These are phyloP conservation scores for Drosophila takahashii DNA, from an alignment of 1,140 invertebrate genomes.

Conservation along the genomic window DNA sequence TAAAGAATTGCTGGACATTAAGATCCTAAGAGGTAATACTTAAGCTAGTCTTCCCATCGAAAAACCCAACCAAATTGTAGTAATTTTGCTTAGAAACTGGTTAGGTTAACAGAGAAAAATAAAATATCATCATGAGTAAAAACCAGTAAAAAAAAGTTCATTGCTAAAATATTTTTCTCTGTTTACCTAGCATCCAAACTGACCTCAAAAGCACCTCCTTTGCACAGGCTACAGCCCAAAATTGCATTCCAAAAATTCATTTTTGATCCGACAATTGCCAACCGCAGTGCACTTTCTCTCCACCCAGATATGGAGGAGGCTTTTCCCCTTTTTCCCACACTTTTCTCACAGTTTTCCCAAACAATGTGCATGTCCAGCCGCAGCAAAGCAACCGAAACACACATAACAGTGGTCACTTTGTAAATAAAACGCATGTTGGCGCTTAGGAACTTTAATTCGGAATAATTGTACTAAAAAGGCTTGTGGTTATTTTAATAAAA, in stretches of 20 bases:
- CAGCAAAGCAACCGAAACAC: slow-evolving; percentile 22
- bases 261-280: slow-evolving; percentile 38
- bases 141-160: too few species aligned
- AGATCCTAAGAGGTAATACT: slow-evolving; percentile 84
- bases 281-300: slow-evolving; percentile 38
- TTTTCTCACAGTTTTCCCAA: slow-evolving; percentile 8
- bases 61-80: slow-evolving; percentile 1
- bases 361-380: slow-evolving; percentile 29
- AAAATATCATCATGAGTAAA: too few species aligned
- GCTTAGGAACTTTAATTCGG: neutral
- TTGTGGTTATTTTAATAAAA: neutral
- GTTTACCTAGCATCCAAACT: slow-evolving; percentile 11
- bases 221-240: neutral
- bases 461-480: neutral
- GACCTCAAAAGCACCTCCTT: slow-evolving; percentile 8
- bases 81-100: slow-evolving; percentile 41
- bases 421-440: slow-evolving; percentile 5
- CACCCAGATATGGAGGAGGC: slow-evolving; percentile 3
- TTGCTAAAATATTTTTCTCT: slow-evolving; percentile 10
- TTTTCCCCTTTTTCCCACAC: slow-evolving; percentile 1
- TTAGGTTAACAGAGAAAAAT: neutral
- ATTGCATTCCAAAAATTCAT: slow-evolving; percentile 38
- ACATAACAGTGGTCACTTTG: slow-evolving; percentile 25
- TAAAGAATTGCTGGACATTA: slow-evolving; percentile 85
- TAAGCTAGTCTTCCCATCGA: slow-evolving; percentile 9